Base-by-base conservation (phyloP, 1,140 invertebrate species). In the Apis dorsata region DNA sequence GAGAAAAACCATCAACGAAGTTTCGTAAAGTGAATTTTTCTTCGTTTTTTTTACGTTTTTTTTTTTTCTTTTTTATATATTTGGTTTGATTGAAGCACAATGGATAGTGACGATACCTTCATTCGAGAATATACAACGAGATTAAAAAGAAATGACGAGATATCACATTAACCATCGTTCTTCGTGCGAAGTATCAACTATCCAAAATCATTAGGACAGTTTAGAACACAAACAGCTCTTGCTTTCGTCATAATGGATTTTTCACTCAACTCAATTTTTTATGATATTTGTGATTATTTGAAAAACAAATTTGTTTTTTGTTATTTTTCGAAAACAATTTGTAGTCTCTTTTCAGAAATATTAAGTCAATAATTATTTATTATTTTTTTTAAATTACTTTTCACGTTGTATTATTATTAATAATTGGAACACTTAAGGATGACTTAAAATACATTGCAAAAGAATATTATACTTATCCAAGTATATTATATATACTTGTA, bases 231-330 rank as follows among this genome's bases (percentile, higher is more conserved):
- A 51, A 57, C 24, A 51, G 34, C 53, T 24, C 15, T 68, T 44
- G 72, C 49, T 75, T 53, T 49, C 28, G 2, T 57, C 34, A 5
- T 51, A 28, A 57, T 34, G 53, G 44, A 13, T 74, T 82, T 75
- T 57, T 28, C 73, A 28, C 65, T 82, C 74, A 74, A 68, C 44
- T 79, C 78, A 5, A n/a, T n/a, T 62, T 21, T 8, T n/a, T 21
- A 19, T 17, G 19, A 59, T 15, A 19, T 59, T 5, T 19, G 34
- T 44, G 34, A 44, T 44, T 44, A 44, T 44, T 44, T 44, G 34
- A 44, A 44, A 44, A 44, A 44, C 2, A 44, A 44, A 44, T 44
- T 60, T 4, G 21, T 59, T 59, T 21, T 19, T 21, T 12, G 9
- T 60, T 11, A 21, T 9, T 15, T 7, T 19, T 59, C 19, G 8